A percentile compares a stretch with the other conserved stretches of the same genome.
phyloP scores from a whole-genome alignment of 1,140 invertebrate species.

The Drosophila parvula region DNA sequence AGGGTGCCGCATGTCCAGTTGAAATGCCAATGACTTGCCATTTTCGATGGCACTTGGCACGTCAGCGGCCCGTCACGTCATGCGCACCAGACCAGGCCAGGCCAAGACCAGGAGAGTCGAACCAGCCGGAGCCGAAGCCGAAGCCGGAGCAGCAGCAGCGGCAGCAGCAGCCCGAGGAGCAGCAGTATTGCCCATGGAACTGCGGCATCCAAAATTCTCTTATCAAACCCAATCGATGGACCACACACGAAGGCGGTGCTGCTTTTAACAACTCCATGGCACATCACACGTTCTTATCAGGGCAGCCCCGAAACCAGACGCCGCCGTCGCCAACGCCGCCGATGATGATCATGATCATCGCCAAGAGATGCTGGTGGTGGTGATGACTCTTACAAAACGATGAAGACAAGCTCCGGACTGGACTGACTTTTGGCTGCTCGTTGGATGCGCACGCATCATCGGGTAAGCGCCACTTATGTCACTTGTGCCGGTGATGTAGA shows the following conservation, averaged over 20 bases:
- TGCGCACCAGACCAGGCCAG: conserved; percentile 32
- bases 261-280: conserved; percentile 75
- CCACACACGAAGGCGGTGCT: conserved; percentile 73
- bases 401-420: conserved; percentile 57
- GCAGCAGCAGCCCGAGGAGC: conserved; percentile 12
- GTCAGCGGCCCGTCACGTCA: conserved; percentile 66
- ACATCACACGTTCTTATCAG: conserved; percentile 73
- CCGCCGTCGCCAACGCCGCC: conserved; percentile 3
- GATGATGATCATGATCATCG: conserved; percentile 9
- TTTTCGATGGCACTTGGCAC: conserved; percentile 78
- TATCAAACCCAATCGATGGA: conserved; percentile 64
- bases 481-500: conserved; percentile 83
- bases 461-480: conserved; percentile 84
- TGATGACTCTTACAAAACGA: conserved; percentile 74
- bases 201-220: conserved; percentile 60
- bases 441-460: conserved; percentile 81
- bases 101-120: conserved; percentile 25
- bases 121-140: neutral
- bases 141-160: conserved; percentile 18
- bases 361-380: conserved; percentile 7
- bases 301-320: conserved; percentile 21
- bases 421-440: conserved; percentile 58
- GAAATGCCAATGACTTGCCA: conserved; percentile 81
- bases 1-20: conserved; percentile 81
- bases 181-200: conserved; percentile 26